Base-by-base conservation (phyloP, 2,113 vertebrate genomes). In the Argyrosomus japonicus region DNA sequence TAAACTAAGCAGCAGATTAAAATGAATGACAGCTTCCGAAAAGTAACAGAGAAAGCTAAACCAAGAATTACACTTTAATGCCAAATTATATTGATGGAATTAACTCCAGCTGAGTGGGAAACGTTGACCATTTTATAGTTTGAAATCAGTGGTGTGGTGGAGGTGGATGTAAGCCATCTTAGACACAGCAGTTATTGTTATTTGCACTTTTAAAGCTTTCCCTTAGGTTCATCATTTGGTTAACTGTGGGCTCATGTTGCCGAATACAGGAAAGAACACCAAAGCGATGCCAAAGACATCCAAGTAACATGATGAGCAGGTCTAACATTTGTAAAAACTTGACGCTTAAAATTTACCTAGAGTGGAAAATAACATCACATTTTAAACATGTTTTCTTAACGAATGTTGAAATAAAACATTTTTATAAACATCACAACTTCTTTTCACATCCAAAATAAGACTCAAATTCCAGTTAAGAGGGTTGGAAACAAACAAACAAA, bases 1-100 rank as follows among this genome's bases (percentile, higher is more conserved):
- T 84, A 79, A 93, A 92, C 89, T 91, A 93, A 86, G 87, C 87
- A 88, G 91, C 84, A 91, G 87, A 86, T 88, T 84, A 91, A 87
- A 68, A 89, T 89, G 84, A 91, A 82, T 85, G 84, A 63, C 86
- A 88, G 77, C 51, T 87, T 87, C 77, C 6, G 1, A 14, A 92
- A 91, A 82, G 27, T 65, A 92, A 91, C 87, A 77, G 72, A 81
- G 62, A 88, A 90, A 84, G 73, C 81, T 65, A 87, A 91, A 88
- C 40, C 78, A 88, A 80, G 53, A 86, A 85, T 48, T 83, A 91
- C 80, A 88, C 70, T 69, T 43, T 51, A 77, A 89, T 76, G 71
- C 65, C 79, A 89, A 89, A 85, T 88, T 48, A 83, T 83, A 73
- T 68, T 71, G 29, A 48, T 78, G 73, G 48, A 74, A 68, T 74